Base-by-base conservation (phyloP, 2,888 invertebrate species). In the Caenorhabditis sp. region DNA sequence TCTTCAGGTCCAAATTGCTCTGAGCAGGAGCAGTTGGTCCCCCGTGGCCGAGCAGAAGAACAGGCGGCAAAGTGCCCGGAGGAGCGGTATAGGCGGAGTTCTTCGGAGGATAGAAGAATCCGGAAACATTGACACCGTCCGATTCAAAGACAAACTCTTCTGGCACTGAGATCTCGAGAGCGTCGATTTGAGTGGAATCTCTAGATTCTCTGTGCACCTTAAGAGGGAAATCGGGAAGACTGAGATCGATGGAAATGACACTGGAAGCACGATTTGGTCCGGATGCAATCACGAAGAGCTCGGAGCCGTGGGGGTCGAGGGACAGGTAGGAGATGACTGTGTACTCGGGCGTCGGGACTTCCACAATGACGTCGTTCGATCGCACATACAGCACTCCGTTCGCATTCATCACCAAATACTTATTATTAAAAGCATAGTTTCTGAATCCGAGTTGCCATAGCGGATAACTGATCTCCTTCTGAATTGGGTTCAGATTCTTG, bases 41-140 rank as follows among this genome's bases (percentile, higher is more conserved):
- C n/a, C 90, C 89, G 82, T 91, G 91, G 26, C 88, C 89, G 46
- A 88, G 84, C 3, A 91, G 88, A 17, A 91, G 80, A 20, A 90
- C 84, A 1, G 90, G 90, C 7, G 90, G 90, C 1, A 86, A 78
- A 0, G 85, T 83, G 39, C 87, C 89, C 4, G 71, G 52, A 4
- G 80, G 81, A 17, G 75, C 90, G 5, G 59, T 37, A 73, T 81
- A 90, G 45, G 89, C 88, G 52, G 89, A 87, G 80, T 90, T 90
- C 77, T 84, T 80, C 3, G 90, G 90, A 11, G 87, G 85, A 79
- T 90, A 90, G 77, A 79, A 85, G 48, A 61, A 83, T 2, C 84
- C 85, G 30, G 77, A 72, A 7, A 84, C 78, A 4, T 52, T 46
- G 20, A 76, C 72, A 2, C 81, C 83, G 30, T 79, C 81, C 2